Percentiles rank a stretch among this genome's conserved stretches.
These are phyloP conservation scores for Nasonia vitripennis DNA, from an alignment of 1,140 invertebrate genomes.

Conservation along the genomic window DNA sequence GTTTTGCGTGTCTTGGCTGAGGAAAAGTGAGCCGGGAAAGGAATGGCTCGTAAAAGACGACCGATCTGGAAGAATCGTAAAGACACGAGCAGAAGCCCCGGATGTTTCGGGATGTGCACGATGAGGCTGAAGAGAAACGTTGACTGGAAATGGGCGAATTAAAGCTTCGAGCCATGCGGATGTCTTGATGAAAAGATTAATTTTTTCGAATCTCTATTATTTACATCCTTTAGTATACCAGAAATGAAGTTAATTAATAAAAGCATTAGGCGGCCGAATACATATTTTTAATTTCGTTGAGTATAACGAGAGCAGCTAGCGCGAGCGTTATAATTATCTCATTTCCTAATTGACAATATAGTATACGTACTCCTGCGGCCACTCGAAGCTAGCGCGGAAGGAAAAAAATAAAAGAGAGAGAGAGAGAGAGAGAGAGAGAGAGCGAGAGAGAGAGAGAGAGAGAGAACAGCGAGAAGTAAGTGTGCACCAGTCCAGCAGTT, in stretches of 20 bases:
- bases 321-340: not conserved
- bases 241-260: too few species aligned
- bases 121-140: not conserved
- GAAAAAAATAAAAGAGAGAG: not conserved
- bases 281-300: too few species aligned
- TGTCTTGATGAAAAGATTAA: constrained; percentile 1
- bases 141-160: not conserved
- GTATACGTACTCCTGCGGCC: not conserved
- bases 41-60: constrained; percentile 41
- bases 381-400: not conserved
- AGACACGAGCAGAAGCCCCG: not conserved
- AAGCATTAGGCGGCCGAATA: too few species aligned
- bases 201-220: not conserved
- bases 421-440: not conserved
- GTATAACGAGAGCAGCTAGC: too few species aligned
- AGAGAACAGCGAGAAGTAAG: not conserved
- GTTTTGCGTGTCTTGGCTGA: not conserved
- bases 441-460: not conserved
- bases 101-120: not conserved
- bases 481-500: not conserved
- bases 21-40: constrained; percentile 17
- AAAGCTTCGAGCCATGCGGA: not conserved
- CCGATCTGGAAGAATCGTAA: constrained; percentile 44
- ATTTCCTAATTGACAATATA: constrained; percentile 31
- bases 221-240: not conserved